Base-by-base conservation (phyloP, 1,140 invertebrate species). In the Planococcus citri region DNA sequence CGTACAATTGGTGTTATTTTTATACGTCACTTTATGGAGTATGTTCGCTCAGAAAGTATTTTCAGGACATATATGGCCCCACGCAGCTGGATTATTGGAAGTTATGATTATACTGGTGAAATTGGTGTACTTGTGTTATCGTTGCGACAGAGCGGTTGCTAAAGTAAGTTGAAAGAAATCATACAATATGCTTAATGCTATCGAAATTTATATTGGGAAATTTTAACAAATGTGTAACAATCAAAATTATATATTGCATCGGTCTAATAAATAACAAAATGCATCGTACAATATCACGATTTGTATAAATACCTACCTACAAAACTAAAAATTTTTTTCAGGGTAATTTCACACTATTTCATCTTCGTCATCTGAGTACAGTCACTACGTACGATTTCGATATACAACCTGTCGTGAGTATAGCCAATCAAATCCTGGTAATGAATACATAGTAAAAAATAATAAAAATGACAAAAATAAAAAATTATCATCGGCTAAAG, bases 21-120 rank as follows among this genome's bases (percentile, higher is more conserved):
- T 71, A 33, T 71, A 71, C 20, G 67, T 69, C 3, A 69, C 57
- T 12, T 37, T 71, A 41, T 71, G 70, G 70, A 68, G 33, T 12
- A 61, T 58, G 21, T 57, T 71, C 24, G 67, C 68, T 6, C 70
- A 68, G 17, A 17, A 29, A 10, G 67, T 71, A 68, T 71, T 71
- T 14, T 60, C 51, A 0, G 38, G 60, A 9, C 24, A 41, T 41
- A 9, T n/a, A 0, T 38, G 33, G 33, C 68, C 51, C 0, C 68
- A 69, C 20, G 20, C 68, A 1, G 68, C 25, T 37, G 70, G 70
- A 3, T 21, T 64, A 22, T 41, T 71, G 6, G 68, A 71, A 9
- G 9, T 61, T n/a, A 27, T 41, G 14, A 71, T 71, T 1, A 69
- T 71, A 0, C 24, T 38, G 3, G 67, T 68, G 6, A 71, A 71